Evolutionary conservation across 2,888 invertebrate genomes (phyloP), one percentile per base, ranked within the genome.

Genomic region (Hecatera dysodea): DNA sequence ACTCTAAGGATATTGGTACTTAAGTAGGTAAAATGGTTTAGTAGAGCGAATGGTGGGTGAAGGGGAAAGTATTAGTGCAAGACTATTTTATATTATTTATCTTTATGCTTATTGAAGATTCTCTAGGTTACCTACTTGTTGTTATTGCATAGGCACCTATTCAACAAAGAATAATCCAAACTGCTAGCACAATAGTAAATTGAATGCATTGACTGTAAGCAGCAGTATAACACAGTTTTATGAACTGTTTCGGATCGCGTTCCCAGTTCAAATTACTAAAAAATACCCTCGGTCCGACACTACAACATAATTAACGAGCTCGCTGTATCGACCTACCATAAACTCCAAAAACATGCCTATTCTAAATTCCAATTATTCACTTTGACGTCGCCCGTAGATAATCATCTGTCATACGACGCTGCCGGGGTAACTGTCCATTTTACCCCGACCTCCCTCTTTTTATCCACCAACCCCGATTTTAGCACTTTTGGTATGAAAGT

Each of bases 331-430:
- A 88, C 83, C 88, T 85, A 83, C 80, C 82, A 84, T 82, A 82
- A 83, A 87, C 86, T 90, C 86, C 83, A 87, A 90, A 90, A 86
- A 86, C 85, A 80, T 79, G 86, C 88, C 89, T 91, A 87, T 91
- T 91, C 92, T 92, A 93, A 93, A 94, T 90, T 91, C 92, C 94
- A 95, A 95, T 95, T 95, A 95, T 95, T 95, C 95, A 95, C 93
- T 95, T 94, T 95, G 95, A 95, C 95, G 92, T 92, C 86, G 89
- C 86, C 90, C 91, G 92, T 95, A 95, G 95, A 95, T 95, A 95
- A 95, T 95, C 94, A 95, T 95, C 94, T 95, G 94, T 95, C 95
- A 95, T 93, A 92, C 91, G 91, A 93, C 89, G 91, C 89, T 88
- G 91, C 87, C 89, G 89, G 89, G 88, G 87, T 82, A 88, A 84